Evolutionary conservation across 2,888 invertebrate species (phyloP), one percentile per base, ranked within the genome.

Genomic region (Elegia similella): DNA sequence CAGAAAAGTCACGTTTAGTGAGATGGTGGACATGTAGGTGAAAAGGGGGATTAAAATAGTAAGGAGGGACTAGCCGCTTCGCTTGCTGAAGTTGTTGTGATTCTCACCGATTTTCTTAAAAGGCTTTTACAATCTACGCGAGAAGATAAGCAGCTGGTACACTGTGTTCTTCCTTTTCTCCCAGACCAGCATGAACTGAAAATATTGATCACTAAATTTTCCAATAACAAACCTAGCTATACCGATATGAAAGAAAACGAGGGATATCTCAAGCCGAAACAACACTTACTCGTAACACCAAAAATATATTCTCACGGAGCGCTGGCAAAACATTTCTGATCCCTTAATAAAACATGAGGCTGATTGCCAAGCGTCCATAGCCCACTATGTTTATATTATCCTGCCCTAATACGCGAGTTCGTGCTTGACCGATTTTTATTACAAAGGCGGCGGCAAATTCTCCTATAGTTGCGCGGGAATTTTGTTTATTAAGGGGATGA

Each of bases 311-410:
- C 13, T n/a, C n/a, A n/a, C 30, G 7, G 30, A 6, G 1, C 13
- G 12, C 30, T 6, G 13, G 6, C n/a, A 1, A 13, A 47, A 47
- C 30, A 23, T 29, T 29, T 29, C 29, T 13, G n/a, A 30, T 47
- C 30, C 30, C 47, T 47, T 12, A 47, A 29, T 30, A 47, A 47
- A 47, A 30, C 29, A 30, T 30, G 17, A 29, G 23, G 23, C 23
- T 29, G 29, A 46, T 46, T 46, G 46, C 29, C 46, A 16, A 46
- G 23, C n/a, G 47, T 47, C 44, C 44, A 16, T 44, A 44, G 16
- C 44, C 2, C 16, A 16, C 44, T 44, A 47, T 47, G 30, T 47
- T 47, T 47, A 29, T 47, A 47, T 47, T 47, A 47, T 47, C 47
- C 13, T 23, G 30, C 38, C 38, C 38, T 38, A 38, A 38, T 38